A percentile compares a stretch with the other conserved stretches of the same genome.
phyloP scores from a whole-genome alignment of 2,113 vertebrate genomes.

The Glareola pratincola region DNA sequence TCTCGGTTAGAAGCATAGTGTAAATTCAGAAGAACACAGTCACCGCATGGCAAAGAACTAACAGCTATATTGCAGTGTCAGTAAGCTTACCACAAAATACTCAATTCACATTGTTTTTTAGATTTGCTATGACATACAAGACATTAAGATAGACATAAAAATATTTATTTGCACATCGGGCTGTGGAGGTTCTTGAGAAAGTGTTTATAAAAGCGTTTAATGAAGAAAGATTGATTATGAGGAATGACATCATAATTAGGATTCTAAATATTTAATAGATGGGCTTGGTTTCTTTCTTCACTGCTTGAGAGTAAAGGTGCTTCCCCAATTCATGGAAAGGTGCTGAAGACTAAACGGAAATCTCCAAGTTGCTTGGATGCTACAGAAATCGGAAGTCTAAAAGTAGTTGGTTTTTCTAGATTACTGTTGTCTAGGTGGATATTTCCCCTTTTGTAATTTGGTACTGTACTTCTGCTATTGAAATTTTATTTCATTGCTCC shows the following conservation, averaged over 20 bases:
- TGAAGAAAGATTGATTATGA: background rate
- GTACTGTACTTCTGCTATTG: background rate
- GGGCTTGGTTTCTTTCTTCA: background rate
- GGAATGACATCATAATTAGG: background rate
- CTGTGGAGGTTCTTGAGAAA: background rate
- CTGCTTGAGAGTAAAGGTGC: background rate
- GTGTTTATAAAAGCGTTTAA: background rate
- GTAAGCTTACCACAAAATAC: background rate
- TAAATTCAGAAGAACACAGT: background rate
- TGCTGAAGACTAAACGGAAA: background rate
- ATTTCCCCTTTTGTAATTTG: background rate
- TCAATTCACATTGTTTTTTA: background rate
- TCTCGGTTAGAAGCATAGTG: background rate
- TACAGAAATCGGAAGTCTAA: background rate
- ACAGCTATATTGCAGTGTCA: too few relatives aligned
- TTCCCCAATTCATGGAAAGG: background rate
- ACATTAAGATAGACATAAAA: background rate
- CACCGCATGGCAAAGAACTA: background rate
- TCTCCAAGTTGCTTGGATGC: background rate
- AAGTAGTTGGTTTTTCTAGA: background rate
- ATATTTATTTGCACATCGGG: background rate
- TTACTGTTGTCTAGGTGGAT: background rate
- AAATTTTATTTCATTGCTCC: background rate
- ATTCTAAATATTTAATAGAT: background rate
- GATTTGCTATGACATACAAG: background rate